A percentile compares a stretch with the other conserved stretches of the same genome.
These are phyloP conservation scores for Xestia c-nigrum DNA, from an alignment of 2,888 invertebrate genomes.

Conservation along the genomic window DNA sequence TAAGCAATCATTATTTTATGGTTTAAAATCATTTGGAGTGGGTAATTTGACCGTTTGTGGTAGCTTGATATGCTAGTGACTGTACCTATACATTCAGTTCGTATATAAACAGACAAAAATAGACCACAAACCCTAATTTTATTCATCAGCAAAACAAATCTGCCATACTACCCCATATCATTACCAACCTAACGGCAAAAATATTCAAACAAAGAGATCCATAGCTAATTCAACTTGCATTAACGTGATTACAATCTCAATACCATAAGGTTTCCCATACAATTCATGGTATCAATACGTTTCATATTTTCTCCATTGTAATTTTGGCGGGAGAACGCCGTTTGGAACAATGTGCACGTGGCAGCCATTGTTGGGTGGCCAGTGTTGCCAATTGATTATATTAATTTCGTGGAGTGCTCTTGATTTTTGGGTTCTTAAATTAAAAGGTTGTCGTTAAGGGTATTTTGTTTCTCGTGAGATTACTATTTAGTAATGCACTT, in stretches of 20 bases:
- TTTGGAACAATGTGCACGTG: slow-evolving; percentile 74
- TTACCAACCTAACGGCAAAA: slow-evolving; percentile 32
- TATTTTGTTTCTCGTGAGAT: neutral
- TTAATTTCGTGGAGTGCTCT: slow-evolving; percentile 65
- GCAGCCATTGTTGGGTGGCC: slow-evolving; percentile 73
- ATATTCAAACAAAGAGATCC: slow-evolving; percentile 45
- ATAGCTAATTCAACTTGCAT: slow-evolving; percentile 62
- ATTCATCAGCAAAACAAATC: slow-evolving; percentile 7
- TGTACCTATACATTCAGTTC: neutral
- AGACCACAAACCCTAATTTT: neutral
- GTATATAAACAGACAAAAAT: neutral
- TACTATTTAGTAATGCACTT: neutral
- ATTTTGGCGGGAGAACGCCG: slow-evolving; percentile 58
- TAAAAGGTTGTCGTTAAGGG: neutral
- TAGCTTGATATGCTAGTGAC: too few relatives aligned
- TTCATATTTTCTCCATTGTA: slow-evolving; percentile 78
- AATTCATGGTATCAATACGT: slow-evolving; percentile 74
- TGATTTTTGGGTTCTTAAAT: slow-evolving; percentile 47
- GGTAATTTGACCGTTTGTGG: too few relatives aligned
- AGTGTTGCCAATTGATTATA: slow-evolving; percentile 80
- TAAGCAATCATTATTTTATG: too few relatives aligned
- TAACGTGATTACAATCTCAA: slow-evolving; percentile 69
- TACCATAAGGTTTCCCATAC: slow-evolving; percentile 78
- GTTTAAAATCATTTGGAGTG: too few relatives aligned
- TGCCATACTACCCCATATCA: slow-evolving; percentile 2